Conservation (phyloP, 2,113 vertebrate genomes). For the Carlito syrichta region DNA sequence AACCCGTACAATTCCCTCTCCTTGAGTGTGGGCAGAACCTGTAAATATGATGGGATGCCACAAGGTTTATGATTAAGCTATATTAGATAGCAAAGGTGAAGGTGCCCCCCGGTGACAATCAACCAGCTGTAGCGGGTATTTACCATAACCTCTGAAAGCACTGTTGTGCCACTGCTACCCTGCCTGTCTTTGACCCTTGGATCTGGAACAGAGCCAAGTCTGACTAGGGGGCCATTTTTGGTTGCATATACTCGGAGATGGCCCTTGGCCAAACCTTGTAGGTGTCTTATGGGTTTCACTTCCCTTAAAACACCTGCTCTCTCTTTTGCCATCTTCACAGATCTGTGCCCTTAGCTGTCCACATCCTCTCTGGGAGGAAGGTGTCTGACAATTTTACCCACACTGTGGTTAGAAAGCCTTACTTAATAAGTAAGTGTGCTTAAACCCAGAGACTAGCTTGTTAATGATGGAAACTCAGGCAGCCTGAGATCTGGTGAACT, state of each 20-base stretch:
- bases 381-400: neutral
- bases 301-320: neutral
- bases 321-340: neutral
- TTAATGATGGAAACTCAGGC: neutral
- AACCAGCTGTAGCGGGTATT: neutral
- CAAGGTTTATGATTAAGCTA: neutral
- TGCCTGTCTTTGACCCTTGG: neutral
- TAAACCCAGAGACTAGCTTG: neutral
- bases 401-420: neutral
- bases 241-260: neutral
- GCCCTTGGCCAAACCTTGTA: neutral
- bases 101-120: neutral
- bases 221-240: neutral
- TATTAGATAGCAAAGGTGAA: neutral
- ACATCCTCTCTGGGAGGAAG: neutral
- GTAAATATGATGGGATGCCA: neutral
- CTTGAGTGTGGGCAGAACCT: neutral
- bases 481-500: neutral
- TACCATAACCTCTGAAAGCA: neutral
- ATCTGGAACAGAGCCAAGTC: neutral
- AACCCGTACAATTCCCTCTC: neutral
- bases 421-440: neutral
- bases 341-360: neutral
- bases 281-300: neutral
- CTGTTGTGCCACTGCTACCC: neutral